Evolutionary conservation across 2,888 invertebrate genomes (phyloP).

Genomic region (Ormyrus rosae): DNA sequence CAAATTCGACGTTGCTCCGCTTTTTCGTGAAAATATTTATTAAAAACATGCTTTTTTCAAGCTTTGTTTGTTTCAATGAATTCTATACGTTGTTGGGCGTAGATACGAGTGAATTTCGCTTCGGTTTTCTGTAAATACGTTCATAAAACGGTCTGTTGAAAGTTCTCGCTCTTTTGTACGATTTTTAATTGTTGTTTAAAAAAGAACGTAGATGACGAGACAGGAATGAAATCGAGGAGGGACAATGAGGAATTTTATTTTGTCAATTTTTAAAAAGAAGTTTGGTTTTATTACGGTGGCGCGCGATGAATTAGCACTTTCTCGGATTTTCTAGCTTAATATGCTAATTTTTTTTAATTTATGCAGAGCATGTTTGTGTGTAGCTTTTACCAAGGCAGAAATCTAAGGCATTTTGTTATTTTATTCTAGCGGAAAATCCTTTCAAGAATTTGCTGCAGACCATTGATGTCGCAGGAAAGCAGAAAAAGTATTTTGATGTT

Average conservation of each 20-base stretch:
- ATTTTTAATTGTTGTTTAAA: slow-evolving; percentile 18
- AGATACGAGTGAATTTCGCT: no score
- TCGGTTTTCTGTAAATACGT: no score
- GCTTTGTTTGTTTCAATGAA: no score
- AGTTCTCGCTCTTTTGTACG: background rate
- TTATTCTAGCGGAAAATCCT: slow-evolving; percentile 79
- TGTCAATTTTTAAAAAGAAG: background rate
- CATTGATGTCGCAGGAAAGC: slow-evolving; percentile 79
- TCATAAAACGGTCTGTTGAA: no score
- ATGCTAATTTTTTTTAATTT: slow-evolving; percentile 46
- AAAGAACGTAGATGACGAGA: background rate
- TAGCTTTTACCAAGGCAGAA: background rate
- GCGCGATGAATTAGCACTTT: slow-evolving; percentile 42
- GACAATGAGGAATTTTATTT: background rate
- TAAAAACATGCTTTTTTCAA: slow-evolving; percentile 9
- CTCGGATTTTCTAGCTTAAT: slow-evolving; percentile 17
- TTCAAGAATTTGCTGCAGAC: slow-evolving; percentile 80
- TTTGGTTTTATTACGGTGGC: background rate
- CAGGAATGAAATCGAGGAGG: background rate
- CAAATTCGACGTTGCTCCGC: background rate
- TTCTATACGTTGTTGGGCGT: no score
- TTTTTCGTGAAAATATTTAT: slow-evolving; percentile 32
- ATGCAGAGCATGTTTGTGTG: slow-evolving; percentile 14
- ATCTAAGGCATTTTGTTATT: slow-evolving; percentile 11
- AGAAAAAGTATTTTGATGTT: slow-evolving; percentile 89